Base-by-base conservation (phyloP, 2,888 invertebrate species). In the Scaptomyza polygonia region DNA sequence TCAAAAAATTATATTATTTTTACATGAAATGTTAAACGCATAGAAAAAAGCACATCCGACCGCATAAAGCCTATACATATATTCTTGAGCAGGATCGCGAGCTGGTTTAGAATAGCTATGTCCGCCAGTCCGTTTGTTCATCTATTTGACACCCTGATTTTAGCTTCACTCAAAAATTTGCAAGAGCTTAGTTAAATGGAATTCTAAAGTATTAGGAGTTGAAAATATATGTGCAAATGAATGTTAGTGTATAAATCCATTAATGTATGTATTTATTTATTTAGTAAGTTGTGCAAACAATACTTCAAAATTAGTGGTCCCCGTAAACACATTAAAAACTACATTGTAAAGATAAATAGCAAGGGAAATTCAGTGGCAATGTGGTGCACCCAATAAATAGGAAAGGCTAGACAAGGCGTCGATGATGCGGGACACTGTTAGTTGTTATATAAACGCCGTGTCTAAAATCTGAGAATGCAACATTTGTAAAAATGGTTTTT, bases 381-480 rank as follows among this genome's bases (percentile, higher is more conserved):
- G 59, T 55, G 43, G 25, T 40, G 57, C 53, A 43, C 25, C 40
- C 36, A 32, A 18, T 16, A 6, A 11, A 12, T 21, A 2, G 8
- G 39, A 5, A 16, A 21, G 40, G 8, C 8, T 8, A 21, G 8
- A 11, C 4, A 16, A 18, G 27, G 29, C 7, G 8, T 1, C 1
- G 30, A 47, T 5, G 9, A 12, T 39, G 45, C 14, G n/a, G 29
- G 43, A 21, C 18, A 32, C 34, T 54, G 66, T 45, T 39, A 44
- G 55, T 25, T 67, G 71, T 56, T 78, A 65, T 67, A 71, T 56
- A 66, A 69, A 65, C 68, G 79, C 64, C 61, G 66, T 64, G 77
- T 80, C 84, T 74, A 83, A 83, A 80, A 77, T 69, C 67, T 67
- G 63, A 59, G 79, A 88, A 87, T 81, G 83, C 87, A 85, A 89